phyloP scores from a whole-genome alignment of 2,113 vertebrate species.

The Rutilus rutilus region DNA sequence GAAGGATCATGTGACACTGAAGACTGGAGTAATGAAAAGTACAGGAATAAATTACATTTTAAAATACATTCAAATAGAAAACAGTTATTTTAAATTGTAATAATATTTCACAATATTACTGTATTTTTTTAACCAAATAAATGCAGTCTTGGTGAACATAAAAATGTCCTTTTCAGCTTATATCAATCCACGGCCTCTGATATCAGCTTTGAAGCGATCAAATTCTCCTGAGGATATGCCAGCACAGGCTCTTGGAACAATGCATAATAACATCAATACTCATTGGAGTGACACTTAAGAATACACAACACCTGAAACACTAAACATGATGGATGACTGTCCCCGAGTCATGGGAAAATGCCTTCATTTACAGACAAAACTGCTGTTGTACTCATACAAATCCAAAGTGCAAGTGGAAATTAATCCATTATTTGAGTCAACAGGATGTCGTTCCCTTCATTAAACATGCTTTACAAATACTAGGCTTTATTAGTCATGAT shows the following conservation, averaged over 20 bases:
- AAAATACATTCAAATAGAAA: neutral
- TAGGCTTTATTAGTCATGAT: neutral
- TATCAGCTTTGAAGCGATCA: slow-evolving; percentile 62
- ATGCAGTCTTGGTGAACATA: neutral
- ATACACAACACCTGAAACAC: slow-evolving; percentile 72
- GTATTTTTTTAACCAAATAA: neutral
- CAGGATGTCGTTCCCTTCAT: neutral
- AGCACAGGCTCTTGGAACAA: slow-evolving; percentile 64
- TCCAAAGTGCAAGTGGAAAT: slow-evolving; percentile 68
- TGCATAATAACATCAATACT: slow-evolving; percentile 70
- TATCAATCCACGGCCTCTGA: neutral
- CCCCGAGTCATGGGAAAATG: slow-evolving; percentile 72
- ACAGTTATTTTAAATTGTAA: neutral
- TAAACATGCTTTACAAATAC: neutral
- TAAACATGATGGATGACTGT: slow-evolving; percentile 69
- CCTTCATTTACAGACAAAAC: slow-evolving; percentile 68
- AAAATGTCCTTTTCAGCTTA: neutral
- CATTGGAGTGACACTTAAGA: slow-evolving; percentile 68
- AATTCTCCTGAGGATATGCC: slow-evolving; percentile 59
- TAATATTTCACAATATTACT: neutral
- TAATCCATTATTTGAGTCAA: slow-evolving; percentile 26
- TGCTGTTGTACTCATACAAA: slow-evolving; percentile 63
- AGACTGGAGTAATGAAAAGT: neutral
- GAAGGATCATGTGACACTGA: too few relatives aligned
- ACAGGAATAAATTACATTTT: neutral